Percentiles rank a stretch among this genome's conserved stretches.
These are phyloP conservation scores for Synanthedon formicaeformis DNA, from an alignment of 2,888 invertebrate species.

Conservation along the genomic window DNA sequence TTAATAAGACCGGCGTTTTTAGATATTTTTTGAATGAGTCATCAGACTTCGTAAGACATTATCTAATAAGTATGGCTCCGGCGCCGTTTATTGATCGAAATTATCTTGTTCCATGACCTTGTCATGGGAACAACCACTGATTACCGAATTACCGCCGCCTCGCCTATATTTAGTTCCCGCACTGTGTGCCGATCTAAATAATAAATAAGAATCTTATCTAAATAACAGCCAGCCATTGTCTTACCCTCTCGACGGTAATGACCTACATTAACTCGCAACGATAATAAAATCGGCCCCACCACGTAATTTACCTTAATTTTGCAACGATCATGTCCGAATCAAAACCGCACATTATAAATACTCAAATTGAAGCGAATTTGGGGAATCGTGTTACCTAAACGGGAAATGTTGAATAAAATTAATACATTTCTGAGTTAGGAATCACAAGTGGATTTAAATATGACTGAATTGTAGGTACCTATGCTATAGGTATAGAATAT, in stretches of 20 bases:
- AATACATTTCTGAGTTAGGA: too few relatives aligned
- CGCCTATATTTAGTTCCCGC: slow-evolving; percentile 58
- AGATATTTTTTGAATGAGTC: slow-evolving; percentile 1
- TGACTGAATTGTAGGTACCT: too few relatives aligned
- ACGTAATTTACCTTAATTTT: slow-evolving; percentile 60
- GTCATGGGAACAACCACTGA: slow-evolving; percentile 52
- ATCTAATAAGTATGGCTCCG: slow-evolving; percentile 13
- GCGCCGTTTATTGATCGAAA: slow-evolving; percentile 32
- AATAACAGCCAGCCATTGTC: slow-evolving; percentile 63
- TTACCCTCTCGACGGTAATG: slow-evolving; percentile 49
- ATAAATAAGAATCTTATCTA: slow-evolving; percentile 62
- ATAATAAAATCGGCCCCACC: slow-evolving; percentile 63
- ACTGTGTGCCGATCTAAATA: slow-evolving; percentile 53
- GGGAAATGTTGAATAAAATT: too few relatives aligned
- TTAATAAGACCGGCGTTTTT: background rate
- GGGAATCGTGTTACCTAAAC: slow-evolving; percentile 19
- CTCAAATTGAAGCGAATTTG: slow-evolving; percentile 27
- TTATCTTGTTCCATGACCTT: slow-evolving; percentile 54
- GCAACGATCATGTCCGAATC: slow-evolving; percentile 55
- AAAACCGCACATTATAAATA: slow-evolving; percentile 33
- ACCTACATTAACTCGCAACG: slow-evolving; percentile 57
- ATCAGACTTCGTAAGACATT: background rate
- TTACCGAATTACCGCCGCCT: slow-evolving; percentile 64
- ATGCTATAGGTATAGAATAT: too few relatives aligned
- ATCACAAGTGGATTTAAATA: too few relatives aligned